Conservation (phyloP, 2,888 invertebrate genomes). For the Eupithecia tripunctaria region DNA sequence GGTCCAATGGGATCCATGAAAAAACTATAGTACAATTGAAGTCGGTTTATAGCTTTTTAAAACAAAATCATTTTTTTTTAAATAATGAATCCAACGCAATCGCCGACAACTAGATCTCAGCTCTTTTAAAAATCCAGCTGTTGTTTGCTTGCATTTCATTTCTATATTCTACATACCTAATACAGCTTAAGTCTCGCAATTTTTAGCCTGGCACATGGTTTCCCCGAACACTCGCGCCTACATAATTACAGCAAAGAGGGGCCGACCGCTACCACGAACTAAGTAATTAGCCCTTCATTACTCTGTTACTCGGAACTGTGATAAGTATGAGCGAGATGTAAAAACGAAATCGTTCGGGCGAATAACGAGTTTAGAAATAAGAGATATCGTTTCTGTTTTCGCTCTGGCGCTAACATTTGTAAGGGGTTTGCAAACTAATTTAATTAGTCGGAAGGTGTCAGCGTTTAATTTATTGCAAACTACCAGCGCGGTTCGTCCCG, state of each 20-base stretch:
- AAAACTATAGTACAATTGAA: too few species aligned
- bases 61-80: too few species aligned
- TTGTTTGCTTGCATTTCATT: not conserved
- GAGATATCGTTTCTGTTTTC: not conserved
- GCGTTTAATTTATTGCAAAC: not conserved
- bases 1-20: too few species aligned
- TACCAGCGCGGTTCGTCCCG: too few species aligned
- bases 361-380: constrained; percentile 25
- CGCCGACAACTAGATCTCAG: not conserved
- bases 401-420: constrained; percentile 25
- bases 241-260: constrained; percentile 64
- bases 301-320: constrained; percentile 62
- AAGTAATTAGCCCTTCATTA: constrained; percentile 68
- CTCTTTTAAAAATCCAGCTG: not conserved
- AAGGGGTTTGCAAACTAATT: not conserved
- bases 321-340: constrained; percentile 37
- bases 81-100: too few species aligned
- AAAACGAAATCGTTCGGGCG: constrained; percentile 29
- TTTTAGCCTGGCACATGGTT: constrained; percentile 55
- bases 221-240: constrained; percentile 61
- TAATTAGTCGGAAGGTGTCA: not conserved
- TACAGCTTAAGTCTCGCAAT: constrained; percentile 46
- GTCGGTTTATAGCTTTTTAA: too few species aligned
- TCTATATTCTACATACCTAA: constrained; percentile 26
- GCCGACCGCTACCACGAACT: constrained; percentile 66